Evolutionary conservation across 2,888 invertebrate species (phyloP).

Genomic region (Aspidiotus rigidus): DNA sequence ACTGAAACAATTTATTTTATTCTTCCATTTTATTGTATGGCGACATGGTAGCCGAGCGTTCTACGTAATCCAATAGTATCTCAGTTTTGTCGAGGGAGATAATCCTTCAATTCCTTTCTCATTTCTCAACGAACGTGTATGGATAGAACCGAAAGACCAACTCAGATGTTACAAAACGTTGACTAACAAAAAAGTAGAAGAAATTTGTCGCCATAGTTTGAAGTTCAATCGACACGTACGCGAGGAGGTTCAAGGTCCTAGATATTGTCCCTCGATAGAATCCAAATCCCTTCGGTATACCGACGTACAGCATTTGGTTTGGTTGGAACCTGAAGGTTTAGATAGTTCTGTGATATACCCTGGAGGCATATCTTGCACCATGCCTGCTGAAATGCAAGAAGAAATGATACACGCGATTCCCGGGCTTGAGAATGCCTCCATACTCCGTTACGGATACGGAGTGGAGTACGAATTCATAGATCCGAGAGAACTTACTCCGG

Average conservation of each 20-base stretch:
- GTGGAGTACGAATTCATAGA: slow-evolving; percentile 84
- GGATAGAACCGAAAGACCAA: slow-evolving; percentile 64
- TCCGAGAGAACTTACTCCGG: slow-evolving; percentile 63
- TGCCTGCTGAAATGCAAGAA: slow-evolving; percentile 66
- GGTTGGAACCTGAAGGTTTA: slow-evolving; percentile 82
- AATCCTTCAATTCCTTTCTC: slow-evolving; percentile 66
- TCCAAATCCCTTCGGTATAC: slow-evolving; percentile 69
- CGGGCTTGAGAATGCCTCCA: slow-evolving; percentile 64
- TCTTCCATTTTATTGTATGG: too few relatives aligned
- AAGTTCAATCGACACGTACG: slow-evolving; percentile 67
- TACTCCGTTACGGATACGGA: slow-evolving; percentile 65
- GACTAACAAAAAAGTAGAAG: slow-evolving; percentile 55
- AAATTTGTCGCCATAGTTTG: slow-evolving; percentile 61
- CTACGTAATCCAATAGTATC: too few relatives aligned
- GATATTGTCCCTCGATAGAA: slow-evolving; percentile 84
- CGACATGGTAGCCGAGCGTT: too few relatives aligned
- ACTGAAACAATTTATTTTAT: too few relatives aligned
- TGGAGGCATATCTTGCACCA: slow-evolving; percentile 73
- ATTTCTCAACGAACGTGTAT: slow-evolving; percentile 65
- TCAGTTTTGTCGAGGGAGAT: slow-evolving; percentile 53
- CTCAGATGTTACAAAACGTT: slow-evolving; percentile 59
- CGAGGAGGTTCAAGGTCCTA: slow-evolving; percentile 64
- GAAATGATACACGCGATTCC: slow-evolving; percentile 56
- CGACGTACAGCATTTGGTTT: slow-evolving; percentile 58
- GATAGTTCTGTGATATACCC: slow-evolving; percentile 69